These are phyloP conservation scores for Xerus rutilus DNA, from an alignment of 2,797 vertebrate species.

Conservation along the genomic window DNA sequence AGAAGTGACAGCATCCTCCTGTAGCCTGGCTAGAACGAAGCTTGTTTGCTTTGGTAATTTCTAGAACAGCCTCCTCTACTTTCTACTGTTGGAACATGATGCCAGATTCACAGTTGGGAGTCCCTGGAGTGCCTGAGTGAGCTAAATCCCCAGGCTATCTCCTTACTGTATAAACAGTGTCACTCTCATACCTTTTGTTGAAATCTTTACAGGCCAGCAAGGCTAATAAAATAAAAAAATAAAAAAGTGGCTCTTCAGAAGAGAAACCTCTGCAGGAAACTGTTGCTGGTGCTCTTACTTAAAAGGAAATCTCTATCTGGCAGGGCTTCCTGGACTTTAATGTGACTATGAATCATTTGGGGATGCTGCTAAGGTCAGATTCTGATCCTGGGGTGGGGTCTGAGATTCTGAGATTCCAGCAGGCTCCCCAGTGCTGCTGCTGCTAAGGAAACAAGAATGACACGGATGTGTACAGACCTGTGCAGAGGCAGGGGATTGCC, in stretches of 20 bases:
- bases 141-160: background rate
- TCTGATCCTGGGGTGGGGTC: background rate
- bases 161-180: background rate
- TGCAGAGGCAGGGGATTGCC: background rate
- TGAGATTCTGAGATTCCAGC: background rate
- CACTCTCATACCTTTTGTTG: background rate
- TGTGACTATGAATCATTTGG: background rate
- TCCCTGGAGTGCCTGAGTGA: background rate
- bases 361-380: background rate
- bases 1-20: background rate
- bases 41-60: background rate
- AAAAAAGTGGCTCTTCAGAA: background rate
- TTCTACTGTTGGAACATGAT: background rate
- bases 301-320: background rate
- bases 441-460: background rate
- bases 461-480: background rate
- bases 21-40: background rate
- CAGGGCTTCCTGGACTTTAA: background rate
- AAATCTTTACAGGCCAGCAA: background rate
- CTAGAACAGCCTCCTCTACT: background rate
- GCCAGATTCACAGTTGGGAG: background rate
- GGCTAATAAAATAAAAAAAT: background rate
- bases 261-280: background rate
- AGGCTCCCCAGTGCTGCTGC: background rate
- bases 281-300: background rate